phyloP scores from a whole-genome alignment of 2,797 vertebrate genomes.

The Telmatherina bonti region DNA sequence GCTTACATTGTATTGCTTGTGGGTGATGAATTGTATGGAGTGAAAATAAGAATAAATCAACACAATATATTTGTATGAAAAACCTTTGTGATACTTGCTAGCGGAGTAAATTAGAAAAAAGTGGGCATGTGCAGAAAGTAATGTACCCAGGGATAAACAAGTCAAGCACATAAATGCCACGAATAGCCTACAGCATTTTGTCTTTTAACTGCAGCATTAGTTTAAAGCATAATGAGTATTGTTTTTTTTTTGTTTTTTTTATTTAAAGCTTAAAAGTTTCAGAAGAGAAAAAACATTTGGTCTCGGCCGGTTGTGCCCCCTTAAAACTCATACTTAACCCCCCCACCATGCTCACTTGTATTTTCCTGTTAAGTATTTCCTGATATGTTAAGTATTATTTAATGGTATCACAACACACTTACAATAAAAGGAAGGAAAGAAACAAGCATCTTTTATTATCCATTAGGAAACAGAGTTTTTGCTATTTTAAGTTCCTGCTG shows the following conservation, averaged over 20 bases:
- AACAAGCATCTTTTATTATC: slow-evolving; percentile 59
- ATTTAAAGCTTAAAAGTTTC: slow-evolving; percentile 20
- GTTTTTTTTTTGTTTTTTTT: slow-evolving; percentile 30
- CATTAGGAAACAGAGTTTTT: slow-evolving; percentile 35
- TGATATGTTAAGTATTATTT: slow-evolving; percentile 6
- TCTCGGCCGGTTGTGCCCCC: slow-evolving; percentile 52
- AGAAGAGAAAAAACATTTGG: slow-evolving; percentile 7
- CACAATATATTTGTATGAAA: slow-evolving; percentile 58
- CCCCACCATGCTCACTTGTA: background rate
- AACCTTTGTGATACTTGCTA: slow-evolving; percentile 70
- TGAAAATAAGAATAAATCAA: slow-evolving; percentile 60
- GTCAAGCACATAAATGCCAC: slow-evolving; percentile 55
- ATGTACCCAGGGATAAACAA: slow-evolving; percentile 38
- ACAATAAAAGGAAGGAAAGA: slow-evolving; percentile 21
- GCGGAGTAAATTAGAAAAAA: slow-evolving; percentile 39
- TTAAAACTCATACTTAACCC: background rate
- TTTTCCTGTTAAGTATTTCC: background rate
- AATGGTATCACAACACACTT: slow-evolving; percentile 11
- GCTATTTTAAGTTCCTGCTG: slow-evolving; percentile 26
- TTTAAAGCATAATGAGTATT: slow-evolving; percentile 43
- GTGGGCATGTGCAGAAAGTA: slow-evolving; percentile 1
- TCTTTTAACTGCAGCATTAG: slow-evolving; percentile 23
- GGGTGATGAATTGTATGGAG: slow-evolving; percentile 57
- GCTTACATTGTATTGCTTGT: slow-evolving; percentile 59
- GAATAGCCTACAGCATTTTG: slow-evolving; percentile 45